A percentile compares a stretch with the other conserved stretches of the same genome.
phyloP scores from a whole-genome alignment of 2,797 vertebrate genomes.

The Spatula versicolor region DNA sequence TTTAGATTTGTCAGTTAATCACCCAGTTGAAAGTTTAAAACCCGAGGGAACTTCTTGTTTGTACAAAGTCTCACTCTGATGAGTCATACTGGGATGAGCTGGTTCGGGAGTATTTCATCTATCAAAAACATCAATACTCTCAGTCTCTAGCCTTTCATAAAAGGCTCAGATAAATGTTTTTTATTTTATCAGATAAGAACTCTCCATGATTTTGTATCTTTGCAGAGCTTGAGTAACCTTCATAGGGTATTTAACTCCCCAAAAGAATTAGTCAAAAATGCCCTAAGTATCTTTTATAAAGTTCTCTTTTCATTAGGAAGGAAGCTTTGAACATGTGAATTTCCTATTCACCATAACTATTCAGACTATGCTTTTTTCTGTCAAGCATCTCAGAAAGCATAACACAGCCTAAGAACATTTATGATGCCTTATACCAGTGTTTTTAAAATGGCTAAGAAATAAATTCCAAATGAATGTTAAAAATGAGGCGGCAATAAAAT shows the following conservation, averaged over 20 bases:
- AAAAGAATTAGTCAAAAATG: conserved; percentile 9
- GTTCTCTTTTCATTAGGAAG: background rate
- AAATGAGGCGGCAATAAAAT: background rate
- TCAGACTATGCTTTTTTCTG: background rate
- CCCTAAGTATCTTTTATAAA: background rate
- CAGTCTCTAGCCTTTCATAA: conserved; percentile 16
- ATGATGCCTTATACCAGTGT: rapidly evolving
- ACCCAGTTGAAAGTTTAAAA: conserved; percentile 36
- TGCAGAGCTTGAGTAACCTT: background rate
- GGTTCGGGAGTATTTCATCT: conserved; percentile 45
- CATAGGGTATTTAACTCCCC: background rate
- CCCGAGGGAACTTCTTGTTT: conserved; percentile 32
- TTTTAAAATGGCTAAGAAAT: background rate
- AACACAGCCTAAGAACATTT: background rate
- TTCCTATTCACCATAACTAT: background rate
- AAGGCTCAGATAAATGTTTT: background rate
- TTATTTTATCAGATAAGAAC: conserved; percentile 9
- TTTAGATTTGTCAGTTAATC: conserved; percentile 52
- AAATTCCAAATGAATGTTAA: background rate
- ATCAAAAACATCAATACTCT: conserved; percentile 51
- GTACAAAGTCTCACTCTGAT: conserved; percentile 32
- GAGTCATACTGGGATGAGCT: conserved; percentile 34
- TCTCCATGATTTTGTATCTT: background rate
- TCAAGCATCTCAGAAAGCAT: background rate
- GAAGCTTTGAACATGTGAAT: background rate